A percentile compares a stretch with the other conserved stretches of the same genome.
Evolutionary conservation across 35 echinoderm and acorn worm genomes (phyloP).

Genomic region (Strongylocentrotus purpuratus): DNA sequence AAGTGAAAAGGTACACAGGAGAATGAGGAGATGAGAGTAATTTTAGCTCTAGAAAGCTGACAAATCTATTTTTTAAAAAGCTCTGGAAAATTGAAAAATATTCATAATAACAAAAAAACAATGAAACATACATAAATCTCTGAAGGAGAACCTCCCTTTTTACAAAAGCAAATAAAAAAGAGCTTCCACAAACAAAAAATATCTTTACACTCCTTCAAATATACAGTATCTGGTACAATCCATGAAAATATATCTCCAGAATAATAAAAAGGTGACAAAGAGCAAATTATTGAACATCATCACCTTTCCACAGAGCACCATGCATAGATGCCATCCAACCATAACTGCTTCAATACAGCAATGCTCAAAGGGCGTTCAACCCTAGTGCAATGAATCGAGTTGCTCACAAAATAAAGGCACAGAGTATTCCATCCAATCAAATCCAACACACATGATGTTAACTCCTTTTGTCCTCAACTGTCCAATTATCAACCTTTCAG

Average conservation of each 20-base stretch:
- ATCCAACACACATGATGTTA: background rate
- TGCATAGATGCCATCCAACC: background rate
- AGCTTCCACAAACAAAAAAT: too few species aligned
- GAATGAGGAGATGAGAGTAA: too few species aligned
- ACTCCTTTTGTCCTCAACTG: background rate
- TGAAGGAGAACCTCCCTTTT: too few species aligned
- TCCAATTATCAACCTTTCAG: background rate
- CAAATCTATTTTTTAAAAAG: too few species aligned
- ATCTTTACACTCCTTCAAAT: too few species aligned
- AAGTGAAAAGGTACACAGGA: background rate
- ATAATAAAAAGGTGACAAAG: background rate
- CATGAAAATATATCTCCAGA: background rate
- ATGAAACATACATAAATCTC: too few species aligned
- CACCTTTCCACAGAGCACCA: background rate
- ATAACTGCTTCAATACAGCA: background rate
- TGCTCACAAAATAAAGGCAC: background rate
- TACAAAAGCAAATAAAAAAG: too few species aligned
- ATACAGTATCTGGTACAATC: background rate
- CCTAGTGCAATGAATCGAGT: background rate
- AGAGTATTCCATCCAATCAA: background rate
- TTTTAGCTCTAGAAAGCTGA: too few species aligned
- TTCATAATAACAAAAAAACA: too few species aligned
- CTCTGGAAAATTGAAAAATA: too few species aligned
- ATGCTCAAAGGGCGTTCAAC: background rate
- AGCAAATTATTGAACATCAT: background rate